These are phyloP conservation scores for Dissostichus mawsoni DNA, from an alignment of 2,113 vertebrate genomes.

Conservation along the genomic window DNA sequence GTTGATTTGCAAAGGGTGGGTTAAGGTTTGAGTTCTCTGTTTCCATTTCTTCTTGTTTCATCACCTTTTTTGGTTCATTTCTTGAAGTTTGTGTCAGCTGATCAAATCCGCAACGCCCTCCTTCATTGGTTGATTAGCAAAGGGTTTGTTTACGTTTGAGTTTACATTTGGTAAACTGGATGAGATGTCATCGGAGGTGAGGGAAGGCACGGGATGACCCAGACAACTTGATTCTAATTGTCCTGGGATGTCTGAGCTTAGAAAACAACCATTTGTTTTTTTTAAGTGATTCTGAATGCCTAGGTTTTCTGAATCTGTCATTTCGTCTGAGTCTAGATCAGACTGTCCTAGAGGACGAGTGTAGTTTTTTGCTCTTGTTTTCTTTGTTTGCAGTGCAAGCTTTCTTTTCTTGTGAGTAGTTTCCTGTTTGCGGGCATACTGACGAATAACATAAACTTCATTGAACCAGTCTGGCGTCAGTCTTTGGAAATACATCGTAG, in stretches of 20 bases:
- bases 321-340: background rate
- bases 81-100: too few species aligned
- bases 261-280: background rate
- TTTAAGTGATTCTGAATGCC: background rate
- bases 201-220: background rate
- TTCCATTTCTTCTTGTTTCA: background rate
- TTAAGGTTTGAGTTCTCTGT: too few species aligned
- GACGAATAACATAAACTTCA: constrained; percentile 21
- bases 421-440: background rate
- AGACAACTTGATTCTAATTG: background rate
- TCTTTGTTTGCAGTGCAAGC: constrained; percentile 30
- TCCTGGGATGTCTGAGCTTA: background rate
- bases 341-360: background rate
- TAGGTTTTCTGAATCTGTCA: background rate
- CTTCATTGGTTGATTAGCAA: constrained; percentile 1
- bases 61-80: too few species aligned
- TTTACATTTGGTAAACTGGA: background rate
- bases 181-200: too few species aligned
- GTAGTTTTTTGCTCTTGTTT: background rate
- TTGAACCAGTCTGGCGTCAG: background rate
- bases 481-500: accelerated
- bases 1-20: too few species aligned
- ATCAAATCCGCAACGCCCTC: too few species aligned
- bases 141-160: background rate
- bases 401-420: background rate